Evolutionary conservation across 2,888 invertebrate genomes (phyloP).

Genomic region (Philereme transversata): DNA sequence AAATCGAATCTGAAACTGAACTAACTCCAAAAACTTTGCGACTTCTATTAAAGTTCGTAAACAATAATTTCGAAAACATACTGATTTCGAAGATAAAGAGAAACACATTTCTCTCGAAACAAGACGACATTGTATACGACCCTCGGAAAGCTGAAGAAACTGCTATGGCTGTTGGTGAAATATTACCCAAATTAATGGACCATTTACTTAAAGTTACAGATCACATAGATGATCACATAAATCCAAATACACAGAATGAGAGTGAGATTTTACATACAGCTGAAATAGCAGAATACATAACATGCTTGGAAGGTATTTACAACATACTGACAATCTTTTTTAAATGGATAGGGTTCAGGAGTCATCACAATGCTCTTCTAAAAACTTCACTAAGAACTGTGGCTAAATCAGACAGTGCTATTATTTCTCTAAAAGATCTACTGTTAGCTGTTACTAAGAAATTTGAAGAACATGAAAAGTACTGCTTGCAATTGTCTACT

Average conservation of each 20-base stretch:
- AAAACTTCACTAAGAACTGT: slow-evolving; percentile 70
- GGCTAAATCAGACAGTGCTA: slow-evolving; percentile 51
- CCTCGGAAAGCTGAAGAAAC: slow-evolving; percentile 62
- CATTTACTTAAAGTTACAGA: slow-evolving; percentile 59
- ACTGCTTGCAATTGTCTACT: slow-evolving; percentile 81
- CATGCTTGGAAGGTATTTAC: slow-evolving; percentile 82
- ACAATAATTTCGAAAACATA: slow-evolving; percentile 57
- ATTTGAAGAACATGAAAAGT: slow-evolving; percentile 74
- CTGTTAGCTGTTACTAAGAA: slow-evolving; percentile 62
- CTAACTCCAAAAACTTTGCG: slow-evolving; percentile 62
- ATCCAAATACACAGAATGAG: slow-evolving; percentile 50
- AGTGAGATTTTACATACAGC: slow-evolving; percentile 50
- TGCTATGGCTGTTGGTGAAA: slow-evolving; percentile 56
- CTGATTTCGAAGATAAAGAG: slow-evolving; percentile 70
- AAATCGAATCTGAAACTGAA: slow-evolving; percentile 49
- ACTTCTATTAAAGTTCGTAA: slow-evolving; percentile 63
- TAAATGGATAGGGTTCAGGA: slow-evolving; percentile 86
- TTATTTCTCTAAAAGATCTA: slow-evolving; percentile 63
- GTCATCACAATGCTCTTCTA: slow-evolving; percentile 63
- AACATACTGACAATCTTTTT: slow-evolving; percentile 83
- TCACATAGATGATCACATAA: slow-evolving; percentile 53
- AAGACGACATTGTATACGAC: slow-evolving; percentile 57
- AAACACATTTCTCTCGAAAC: slow-evolving; percentile 65
- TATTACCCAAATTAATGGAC: slow-evolving; percentile 62
- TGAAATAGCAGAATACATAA: slow-evolving; percentile 58